Conservation (phyloP, 2,888 invertebrate species). For the Cancer borealis region DNA sequence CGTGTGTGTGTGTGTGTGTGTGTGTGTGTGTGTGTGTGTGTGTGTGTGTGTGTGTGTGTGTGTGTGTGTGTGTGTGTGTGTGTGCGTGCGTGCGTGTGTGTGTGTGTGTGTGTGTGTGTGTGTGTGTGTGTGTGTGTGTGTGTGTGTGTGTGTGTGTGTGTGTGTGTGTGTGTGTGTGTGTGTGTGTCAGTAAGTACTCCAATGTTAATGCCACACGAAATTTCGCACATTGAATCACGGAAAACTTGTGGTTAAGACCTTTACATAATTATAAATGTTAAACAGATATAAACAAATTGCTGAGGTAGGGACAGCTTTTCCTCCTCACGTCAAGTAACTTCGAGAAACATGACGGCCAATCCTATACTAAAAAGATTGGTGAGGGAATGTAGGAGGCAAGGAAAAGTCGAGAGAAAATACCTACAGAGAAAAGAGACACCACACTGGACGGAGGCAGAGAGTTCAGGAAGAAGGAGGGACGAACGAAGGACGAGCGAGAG, state of each 20-base stretch:
- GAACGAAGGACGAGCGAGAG: neutral
- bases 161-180: too few relatives aligned
- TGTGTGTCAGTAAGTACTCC: neutral
- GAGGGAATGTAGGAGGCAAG: too few relatives aligned
- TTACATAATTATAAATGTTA: neutral
- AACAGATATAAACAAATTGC: neutral
- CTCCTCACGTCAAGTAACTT: neutral
- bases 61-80: conserved; percentile 27
- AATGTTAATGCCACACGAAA: neutral
- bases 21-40: too few relatives aligned
- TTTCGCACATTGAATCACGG: neutral
- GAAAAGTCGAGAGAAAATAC: too few relatives aligned
- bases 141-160: too few relatives aligned
- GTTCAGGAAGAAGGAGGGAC: neutral
- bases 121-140: neutral
- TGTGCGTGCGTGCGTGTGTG: conserved; percentile 22
- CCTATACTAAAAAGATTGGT: neutral
- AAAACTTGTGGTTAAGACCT: neutral
- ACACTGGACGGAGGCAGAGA: too few relatives aligned
- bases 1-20: neutral
- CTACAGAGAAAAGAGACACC: too few relatives aligned
- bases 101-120: conserved; percentile 27
- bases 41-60: neutral
- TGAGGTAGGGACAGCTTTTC: neutral
- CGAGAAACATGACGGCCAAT: neutral